Evolutionary conservation across 2,797 vertebrate genomes (phyloP), one percentile per base, ranked within the genome.

Genomic region (Peromyscus eremicus): DNA sequence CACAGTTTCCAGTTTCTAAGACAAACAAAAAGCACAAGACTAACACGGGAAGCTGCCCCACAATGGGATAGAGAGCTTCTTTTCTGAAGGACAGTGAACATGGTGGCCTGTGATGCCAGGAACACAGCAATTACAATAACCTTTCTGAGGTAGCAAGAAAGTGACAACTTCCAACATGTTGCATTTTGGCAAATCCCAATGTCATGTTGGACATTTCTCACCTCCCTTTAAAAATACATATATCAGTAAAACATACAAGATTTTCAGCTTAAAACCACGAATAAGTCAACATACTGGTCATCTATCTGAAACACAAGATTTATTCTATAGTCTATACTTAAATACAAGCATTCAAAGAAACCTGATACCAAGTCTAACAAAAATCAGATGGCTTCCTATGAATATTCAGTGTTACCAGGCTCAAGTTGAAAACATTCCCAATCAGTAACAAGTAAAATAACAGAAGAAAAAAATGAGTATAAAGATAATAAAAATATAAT

Each of bases 311-410:
- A 86, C 52, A 70, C 0, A 75, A 76, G 88, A 94, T 98, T 98
- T 97, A 98, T 95, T 91, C 75, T 94, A 71, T 43, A 94, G n/a
- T n/a, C 68, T 96, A 0, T 97, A 97, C 79, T 96, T 95, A 96
- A 49, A 83, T 83, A 97, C 43, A 94, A 52, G 91, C 80, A 94
- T 2, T 43, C 91, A 94, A 97, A 95, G 91, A 98, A 96, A 97
- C 55, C 82, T 81, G 79, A 92, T 76, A 73, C 92, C 92, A 98
- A 71, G 7, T 95, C 23, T n/a, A 94, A 97, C n/a, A 97, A 88
- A 96, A 94, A 95, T 73, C 81, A 94, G 95, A 92, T 0, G 9
- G 40, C 70, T 92, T 76, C 89, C 96, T 92, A 86, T 89, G 97
- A 94, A 97, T 94, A 91, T 94, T 86, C 21, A 62, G 70, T 86